Evolutionary conservation across 2,797 vertebrate genomes (phyloP), one percentile per base, ranked within the genome.

Genomic region (Urophycis tenuis): DNA sequence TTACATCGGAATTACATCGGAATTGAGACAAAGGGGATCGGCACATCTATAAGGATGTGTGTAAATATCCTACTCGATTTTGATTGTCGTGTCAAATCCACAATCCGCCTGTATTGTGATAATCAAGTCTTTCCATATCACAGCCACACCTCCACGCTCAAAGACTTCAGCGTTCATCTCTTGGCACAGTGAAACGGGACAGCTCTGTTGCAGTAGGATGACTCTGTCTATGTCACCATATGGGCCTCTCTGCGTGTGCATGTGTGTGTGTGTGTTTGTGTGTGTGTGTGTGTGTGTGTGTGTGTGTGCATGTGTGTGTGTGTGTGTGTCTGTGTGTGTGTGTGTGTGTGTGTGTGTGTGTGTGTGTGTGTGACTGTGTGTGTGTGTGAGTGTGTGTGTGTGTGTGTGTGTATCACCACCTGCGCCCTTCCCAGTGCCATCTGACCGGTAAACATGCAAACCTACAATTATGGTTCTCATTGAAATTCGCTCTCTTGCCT

Each of bases 191-290:
- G 64, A 45, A 29, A 76, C 72, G 69, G 71, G 74, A 34, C 69
- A 67, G 84, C 75, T 83, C 80, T 76, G 6, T 79, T 77, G 81
- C 75, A 74, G 82, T 81, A 41, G 79, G 74, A 79, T 60, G 83
- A 79, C 81, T 35, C 77, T 81, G 79, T 85, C 77, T 75, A 14
- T 79, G 83, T 87, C 80, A 86, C 89, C 91, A 92, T 91, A 91
- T 92, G 91, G 90, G 67, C 84, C 78, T 84, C 88, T 80, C 75
- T 85, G 80, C 86, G 41, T 87, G 84, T 87, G 76, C 83, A 76
- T 74, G 75, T 49, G 41, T 49, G 41, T 49, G 41, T 49, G 41
- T 49, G 41, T 49, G 5, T 41, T 6, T 60, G 49, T 60, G 49
- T 60, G 2, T 60, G 19, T 60, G 49, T 60, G 4, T 60, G 49